These are phyloP conservation scores for Tauraco erythrolophus DNA, from an alignment of 2,113 vertebrate species.

Conservation along the genomic window DNA sequence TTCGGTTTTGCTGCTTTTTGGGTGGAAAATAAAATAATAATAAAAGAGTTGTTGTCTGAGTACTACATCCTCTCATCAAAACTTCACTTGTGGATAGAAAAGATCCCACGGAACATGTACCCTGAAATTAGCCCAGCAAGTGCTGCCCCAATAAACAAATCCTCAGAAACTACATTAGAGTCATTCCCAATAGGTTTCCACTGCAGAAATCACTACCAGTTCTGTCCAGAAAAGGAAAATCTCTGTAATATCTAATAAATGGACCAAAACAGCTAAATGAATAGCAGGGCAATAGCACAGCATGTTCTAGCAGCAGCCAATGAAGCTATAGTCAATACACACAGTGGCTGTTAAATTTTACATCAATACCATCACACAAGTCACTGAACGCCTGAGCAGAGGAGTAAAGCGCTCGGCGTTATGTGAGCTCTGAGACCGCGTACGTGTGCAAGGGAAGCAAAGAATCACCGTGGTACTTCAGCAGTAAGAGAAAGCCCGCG, in stretches of 20 bases:
- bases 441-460: neutral
- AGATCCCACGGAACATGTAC: neutral
- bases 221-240: slow-evolving; percentile 35
- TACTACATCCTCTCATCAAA: neutral
- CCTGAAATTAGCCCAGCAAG: slow-evolving; percentile 58
- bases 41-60: neutral
- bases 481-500: neutral
- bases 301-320: neutral
- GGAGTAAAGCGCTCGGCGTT: neutral
- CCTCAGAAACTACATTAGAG: slow-evolving; percentile 39
- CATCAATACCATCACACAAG: neutral
- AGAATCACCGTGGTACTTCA: neutral
- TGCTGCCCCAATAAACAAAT: slow-evolving; percentile 47
- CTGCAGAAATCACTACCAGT: slow-evolving; percentile 29
- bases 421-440: neutral
- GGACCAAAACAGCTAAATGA: slow-evolving; percentile 11
- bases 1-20: neutral
- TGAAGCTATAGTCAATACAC: neutral
- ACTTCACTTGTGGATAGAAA: slow-evolving; percentile 9
- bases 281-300: slow-evolving; percentile 8
- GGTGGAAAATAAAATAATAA: neutral
- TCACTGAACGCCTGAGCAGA: neutral
- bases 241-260: slow-evolving; percentile 35
- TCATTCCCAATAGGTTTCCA: slow-evolving; percentile 6
- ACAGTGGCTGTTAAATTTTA: neutral